Evolutionary conservation across 2,113 vertebrate species (phyloP), one percentile per base, ranked within the genome.

Genomic region (Aramus guarauna): DNA sequence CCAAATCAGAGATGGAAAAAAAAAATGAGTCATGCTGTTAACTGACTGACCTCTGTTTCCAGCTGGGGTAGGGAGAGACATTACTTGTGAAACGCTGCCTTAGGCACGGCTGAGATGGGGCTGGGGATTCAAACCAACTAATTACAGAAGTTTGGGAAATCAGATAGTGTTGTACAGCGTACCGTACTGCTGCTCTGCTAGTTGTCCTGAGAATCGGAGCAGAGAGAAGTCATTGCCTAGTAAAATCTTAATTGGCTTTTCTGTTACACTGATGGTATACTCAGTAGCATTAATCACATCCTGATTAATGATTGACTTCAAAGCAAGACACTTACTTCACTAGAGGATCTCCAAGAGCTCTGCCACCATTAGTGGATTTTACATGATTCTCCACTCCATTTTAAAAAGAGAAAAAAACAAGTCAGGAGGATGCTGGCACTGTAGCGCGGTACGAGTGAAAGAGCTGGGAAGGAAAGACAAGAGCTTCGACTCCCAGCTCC

Each of bases 361-460:
- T 77, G 55, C 50, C 67, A 79, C 71, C 58, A 34, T 24, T 63
- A 82, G 76, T 41, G 53, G 48, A 27, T 74, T 74, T 67, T 29
- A 74, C 45, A 53, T 39, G 53, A 75, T 52, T 48, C 64, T 78
- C 26, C 47, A 22, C 20, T 37, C 30, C 30, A 6, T 52, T 78
- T 90, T 48, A 15, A 48, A 48, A 68, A 45, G 37, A 81, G 11
- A 21, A 50, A 83, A 83, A 41, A 30, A 32, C 26, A 30, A 73
- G 58, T 19, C 2, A 41, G 27, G 62, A 27, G 18, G 66, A 45
- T 19, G n/a, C 32, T 27, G 20, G 1, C 0, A 8, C 85, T 48
- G 23, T 34, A 62, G 32, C 2, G 2, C 0, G 1, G 13, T 27
- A 55, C 0, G 0, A 75, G 53, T 24, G 27, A 48, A 83, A 66